Percentiles rank a stretch among this genome's conserved stretches.
Conservation (phyloP, 2,888 invertebrate species). For the Tromatobia lineatoria region DNA sequence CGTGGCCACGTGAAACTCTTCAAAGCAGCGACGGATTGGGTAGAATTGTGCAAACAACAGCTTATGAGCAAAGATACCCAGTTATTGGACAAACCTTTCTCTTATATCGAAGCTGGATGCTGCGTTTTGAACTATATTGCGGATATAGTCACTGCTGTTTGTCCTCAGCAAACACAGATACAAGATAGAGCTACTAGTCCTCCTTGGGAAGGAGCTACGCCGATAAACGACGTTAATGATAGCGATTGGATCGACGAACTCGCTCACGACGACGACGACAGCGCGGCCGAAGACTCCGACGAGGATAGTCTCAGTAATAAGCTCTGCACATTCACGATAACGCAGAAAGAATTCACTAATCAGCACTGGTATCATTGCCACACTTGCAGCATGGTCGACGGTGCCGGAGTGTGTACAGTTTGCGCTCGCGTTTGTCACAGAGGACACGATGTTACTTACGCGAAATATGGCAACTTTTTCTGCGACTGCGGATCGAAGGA, state of each 20-base stretch:
- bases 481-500: constrained; percentile 99
- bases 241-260: constrained; percentile 95
- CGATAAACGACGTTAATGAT: constrained; percentile 86
- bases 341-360: constrained; percentile 99
- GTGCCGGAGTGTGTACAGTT: constrained; percentile 98
- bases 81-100: constrained; percentile 86
- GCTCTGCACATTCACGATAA: constrained; percentile 98
- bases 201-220: constrained; percentile 91
- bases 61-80: constrained; percentile 87
- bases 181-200: constrained; percentile 88
- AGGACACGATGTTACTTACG: constrained; percentile 98
- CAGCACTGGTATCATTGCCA: constrained; percentile 99
- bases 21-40: constrained; percentile 93
- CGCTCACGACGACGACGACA: constrained; percentile 95
- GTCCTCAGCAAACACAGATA: constrained; percentile 79
- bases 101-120: constrained; percentile 91
- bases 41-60: constrained; percentile 90
- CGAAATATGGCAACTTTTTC: constrained; percentile 99
- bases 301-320: constrained; percentile 96
- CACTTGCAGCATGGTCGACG: constrained; percentile 99
- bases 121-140: constrained; percentile 94
- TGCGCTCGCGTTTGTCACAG: constrained; percentile 99
- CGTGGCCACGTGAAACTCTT: constrained; percentile 93
- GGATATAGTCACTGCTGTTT: constrained; percentile 89
- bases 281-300: constrained; percentile 96